Evolutionary conservation across 2,888 invertebrate species (phyloP).

Genomic region (Alcis repandata): DNA sequence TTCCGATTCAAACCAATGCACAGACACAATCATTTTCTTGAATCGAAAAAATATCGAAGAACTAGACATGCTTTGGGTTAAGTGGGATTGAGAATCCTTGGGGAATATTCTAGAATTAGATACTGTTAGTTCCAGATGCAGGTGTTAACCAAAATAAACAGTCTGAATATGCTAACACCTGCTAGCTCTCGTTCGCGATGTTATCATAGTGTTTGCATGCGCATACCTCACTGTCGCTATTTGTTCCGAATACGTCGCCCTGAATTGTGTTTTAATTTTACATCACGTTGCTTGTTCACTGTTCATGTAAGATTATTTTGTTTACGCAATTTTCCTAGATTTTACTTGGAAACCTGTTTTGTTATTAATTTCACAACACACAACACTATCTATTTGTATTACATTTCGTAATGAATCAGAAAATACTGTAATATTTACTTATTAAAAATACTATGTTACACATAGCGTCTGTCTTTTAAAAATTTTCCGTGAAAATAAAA

Average conservation of each 20-base stretch:
- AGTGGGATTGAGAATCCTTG: constrained; percentile 24
- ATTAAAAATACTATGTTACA: too few species aligned
- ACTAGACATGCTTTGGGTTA: not conserved
- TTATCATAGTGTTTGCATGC: constrained; percentile 51
- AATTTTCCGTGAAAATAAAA: constrained; percentile 13
- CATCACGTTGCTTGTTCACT: constrained; percentile 41
- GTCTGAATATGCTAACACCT: constrained; percentile 52
- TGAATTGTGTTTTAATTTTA: constrained; percentile 58
- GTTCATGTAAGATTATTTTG: constrained; percentile 1
- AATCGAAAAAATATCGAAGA: not conserved
- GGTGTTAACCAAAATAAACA: constrained; percentile 63
- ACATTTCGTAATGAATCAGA: not conserved
- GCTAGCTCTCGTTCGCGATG: constrained; percentile 54
- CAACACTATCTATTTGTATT: not conserved
- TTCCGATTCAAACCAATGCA: constrained; percentile 23
- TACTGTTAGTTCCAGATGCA: constrained; percentile 53
- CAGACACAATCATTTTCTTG: constrained; percentile 17
- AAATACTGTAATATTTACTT: too few species aligned
- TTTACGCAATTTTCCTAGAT: constrained; percentile 7
- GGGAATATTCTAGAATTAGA: constrained; percentile 33
- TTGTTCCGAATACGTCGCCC: constrained; percentile 56
- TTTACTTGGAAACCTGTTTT: constrained; percentile 5
- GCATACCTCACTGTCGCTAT: constrained; percentile 47
- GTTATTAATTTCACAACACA: not conserved
- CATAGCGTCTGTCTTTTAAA: too few species aligned